Evolutionary conservation across 2,888 invertebrate species (phyloP).

Genomic region (Buathra laborator): DNA sequence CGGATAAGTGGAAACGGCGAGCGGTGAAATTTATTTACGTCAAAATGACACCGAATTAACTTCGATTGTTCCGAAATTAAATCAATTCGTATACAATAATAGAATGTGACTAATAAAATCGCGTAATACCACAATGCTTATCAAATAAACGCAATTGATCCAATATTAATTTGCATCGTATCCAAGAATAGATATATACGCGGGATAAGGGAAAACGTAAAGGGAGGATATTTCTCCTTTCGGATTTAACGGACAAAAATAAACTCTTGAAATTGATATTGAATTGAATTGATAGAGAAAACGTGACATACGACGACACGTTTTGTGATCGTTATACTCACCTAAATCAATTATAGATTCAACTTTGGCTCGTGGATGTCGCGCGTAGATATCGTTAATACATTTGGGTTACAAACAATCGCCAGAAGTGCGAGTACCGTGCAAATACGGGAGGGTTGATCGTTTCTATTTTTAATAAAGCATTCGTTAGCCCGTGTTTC

Average conservation of each 20-base stretch:
- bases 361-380: not conserved
- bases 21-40: no score
- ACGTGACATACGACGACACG: constrained; percentile 8
- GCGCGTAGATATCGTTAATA: not conserved
- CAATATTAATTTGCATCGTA: no score
- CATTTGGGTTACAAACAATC: not conserved
- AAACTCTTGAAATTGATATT: not conserved
- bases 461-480: constrained; percentile 41
- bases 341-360: not conserved
- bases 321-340: not conserved
- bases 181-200: no score
- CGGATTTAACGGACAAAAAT: not conserved
- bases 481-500: constrained; percentile 17
- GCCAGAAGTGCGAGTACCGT: not conserved
- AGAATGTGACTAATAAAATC: no score
- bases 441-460: constrained; percentile 7
- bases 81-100: no score
- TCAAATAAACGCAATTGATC: no score
- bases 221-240: no score
- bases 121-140: no score
- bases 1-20: no score
- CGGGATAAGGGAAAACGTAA: no score
- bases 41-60: no score
- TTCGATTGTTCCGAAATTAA: no score
- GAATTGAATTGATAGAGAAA: not conserved